A percentile compares a stretch with the other conserved stretches of the same genome.
Conservation (phyloP, 2,113 vertebrate species). For the Hippocampus mohnikei region DNA sequence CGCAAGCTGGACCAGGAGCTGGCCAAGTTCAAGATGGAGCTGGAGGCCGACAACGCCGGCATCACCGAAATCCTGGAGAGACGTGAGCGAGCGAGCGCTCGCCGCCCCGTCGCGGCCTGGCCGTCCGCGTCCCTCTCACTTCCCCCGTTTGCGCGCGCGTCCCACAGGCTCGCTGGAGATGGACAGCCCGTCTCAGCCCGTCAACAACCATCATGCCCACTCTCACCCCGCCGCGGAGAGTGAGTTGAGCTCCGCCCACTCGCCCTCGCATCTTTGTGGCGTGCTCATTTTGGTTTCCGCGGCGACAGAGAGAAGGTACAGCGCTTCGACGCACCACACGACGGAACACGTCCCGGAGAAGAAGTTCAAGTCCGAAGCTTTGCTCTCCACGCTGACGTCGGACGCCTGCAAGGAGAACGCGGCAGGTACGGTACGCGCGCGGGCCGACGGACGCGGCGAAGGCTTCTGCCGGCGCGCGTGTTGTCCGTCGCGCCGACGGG, state of each 20-base stretch:
- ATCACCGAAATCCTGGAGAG: conserved; percentile 98
- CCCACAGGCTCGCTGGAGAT: conserved; percentile 87
- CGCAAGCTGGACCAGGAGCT: conserved; percentile 97
- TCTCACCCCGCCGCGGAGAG: conserved; percentile 90
- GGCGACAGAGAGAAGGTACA: conserved; percentile 90
- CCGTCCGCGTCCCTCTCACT: not conserved
- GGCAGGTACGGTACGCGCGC: conserved; percentile 78
- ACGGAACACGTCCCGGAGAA: conserved; percentile 95
- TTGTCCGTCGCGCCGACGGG: too few species aligned
- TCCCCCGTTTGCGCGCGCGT: not conserved
- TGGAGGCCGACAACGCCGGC: conserved; percentile 98
- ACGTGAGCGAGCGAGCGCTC: conserved; percentile 76
- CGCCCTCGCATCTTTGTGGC: not conserved
- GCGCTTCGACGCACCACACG: conserved; percentile 85
- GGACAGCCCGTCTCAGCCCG: conserved; percentile 94
- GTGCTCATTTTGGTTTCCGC: conserved; percentile 1
- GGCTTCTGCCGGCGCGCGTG: too few species aligned
- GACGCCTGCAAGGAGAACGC: conserved; percentile 97
- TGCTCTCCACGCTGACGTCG: conserved; percentile 94
- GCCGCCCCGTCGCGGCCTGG: not conserved
- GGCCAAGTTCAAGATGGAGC: conserved; percentile 99
- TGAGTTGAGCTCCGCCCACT: conserved; percentile 58
- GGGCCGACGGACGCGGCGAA: too few species aligned
- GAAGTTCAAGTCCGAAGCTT: conserved; percentile 99
- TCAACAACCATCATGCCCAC: conserved; percentile 97